These are phyloP conservation scores for Armadillidium nasatum DNA, from an alignment of 1,140 invertebrate species.

Conservation along the genomic window DNA sequence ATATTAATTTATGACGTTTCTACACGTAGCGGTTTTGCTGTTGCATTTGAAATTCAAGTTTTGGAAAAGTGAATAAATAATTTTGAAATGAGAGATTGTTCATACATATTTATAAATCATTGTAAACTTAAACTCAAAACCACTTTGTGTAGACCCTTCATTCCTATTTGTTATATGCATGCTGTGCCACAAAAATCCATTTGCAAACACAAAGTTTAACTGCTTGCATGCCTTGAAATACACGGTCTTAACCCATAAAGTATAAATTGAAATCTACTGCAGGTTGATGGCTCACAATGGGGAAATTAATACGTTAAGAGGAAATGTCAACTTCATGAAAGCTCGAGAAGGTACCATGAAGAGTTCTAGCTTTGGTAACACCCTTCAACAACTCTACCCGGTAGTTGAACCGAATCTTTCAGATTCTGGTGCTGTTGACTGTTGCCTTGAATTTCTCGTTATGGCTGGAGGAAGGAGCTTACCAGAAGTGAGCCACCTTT, in stretches of 20 bases:
- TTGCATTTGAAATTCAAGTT: no score
- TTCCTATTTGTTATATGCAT: slow-evolving; percentile 22
- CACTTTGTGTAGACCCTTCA: slow-evolving; percentile 14
- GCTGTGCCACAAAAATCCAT: not conserved
- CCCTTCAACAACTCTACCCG: slow-evolving; percentile 85
- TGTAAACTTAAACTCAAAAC: no score
- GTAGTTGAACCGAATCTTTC: slow-evolving; percentile 97
- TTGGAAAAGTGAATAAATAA: no score
- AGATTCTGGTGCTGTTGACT: slow-evolving; percentile 95
- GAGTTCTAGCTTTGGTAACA: slow-evolving; percentile 69
- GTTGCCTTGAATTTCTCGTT: slow-evolving; percentile 94
- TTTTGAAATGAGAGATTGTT: no score
- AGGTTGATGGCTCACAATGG: slow-evolving; percentile 97
- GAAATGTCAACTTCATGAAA: slow-evolving; percentile 98
- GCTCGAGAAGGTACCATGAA: slow-evolving; percentile 97
- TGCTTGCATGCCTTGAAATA: no score
- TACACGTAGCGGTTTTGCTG: no score
- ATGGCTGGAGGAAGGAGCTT: slow-evolving; percentile 82
- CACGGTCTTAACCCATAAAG: no score
- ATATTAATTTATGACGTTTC: no score
- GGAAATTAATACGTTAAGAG: slow-evolving; percentile 96
- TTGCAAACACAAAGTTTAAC: not conserved
- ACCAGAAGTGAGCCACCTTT: slow-evolving; percentile 65
- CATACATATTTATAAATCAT: no score
- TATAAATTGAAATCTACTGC: slow-evolving; percentile 39